Base-by-base conservation (phyloP, 2,888 invertebrate species). In the Matsumyia berberina region DNA sequence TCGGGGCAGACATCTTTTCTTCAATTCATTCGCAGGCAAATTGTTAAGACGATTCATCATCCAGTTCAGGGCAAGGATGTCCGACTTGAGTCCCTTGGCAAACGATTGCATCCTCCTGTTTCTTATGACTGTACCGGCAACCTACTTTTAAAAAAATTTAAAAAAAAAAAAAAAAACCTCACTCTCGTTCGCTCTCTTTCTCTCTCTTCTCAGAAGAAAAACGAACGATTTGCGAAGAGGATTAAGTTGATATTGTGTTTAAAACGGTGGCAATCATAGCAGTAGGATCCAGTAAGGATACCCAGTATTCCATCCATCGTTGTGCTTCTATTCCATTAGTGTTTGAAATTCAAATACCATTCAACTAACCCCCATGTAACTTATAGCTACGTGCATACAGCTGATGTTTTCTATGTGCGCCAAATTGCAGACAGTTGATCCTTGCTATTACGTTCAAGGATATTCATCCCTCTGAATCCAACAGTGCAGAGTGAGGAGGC, bases 261-360 rank as follows among this genome's bases (percentile, higher is more conserved):
- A 69, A 83, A 83, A 83, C 69, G 79, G 69, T 83, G 72, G 78
- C 82, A 83, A 83, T 83, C 82, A 73, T 78, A 73, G 78, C 70
- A 55, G 49, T 15, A 58, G 60, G 60, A 72, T 66, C 42, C 24
- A 24, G 24, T 3, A 53, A 46, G 60, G 55, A 80, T 67, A 19
- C 42, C 67, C 7, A 9, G 8, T 44, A 29, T 19, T 29, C 31
- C 19, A 35, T 5, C 19, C 6, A 5, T 24, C 2, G 24, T 24
- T 24, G 24, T n/a, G 15, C n/a, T 35, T 5, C 19, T 12, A 9
- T 37, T 57, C 49, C 57, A 42, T 58, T 33, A 46, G 49, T 33
- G 17, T 51, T 67, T 55, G 46, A 57, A 73, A 64, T 83, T 78
- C 72, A 73, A 78, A 67, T 73, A 72, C 15, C 42, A 39, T 57